These are phyloP conservation scores for Nothobranchius kuhntae DNA, from an alignment of 2,113 vertebrate species.

Conservation along the genomic window DNA sequence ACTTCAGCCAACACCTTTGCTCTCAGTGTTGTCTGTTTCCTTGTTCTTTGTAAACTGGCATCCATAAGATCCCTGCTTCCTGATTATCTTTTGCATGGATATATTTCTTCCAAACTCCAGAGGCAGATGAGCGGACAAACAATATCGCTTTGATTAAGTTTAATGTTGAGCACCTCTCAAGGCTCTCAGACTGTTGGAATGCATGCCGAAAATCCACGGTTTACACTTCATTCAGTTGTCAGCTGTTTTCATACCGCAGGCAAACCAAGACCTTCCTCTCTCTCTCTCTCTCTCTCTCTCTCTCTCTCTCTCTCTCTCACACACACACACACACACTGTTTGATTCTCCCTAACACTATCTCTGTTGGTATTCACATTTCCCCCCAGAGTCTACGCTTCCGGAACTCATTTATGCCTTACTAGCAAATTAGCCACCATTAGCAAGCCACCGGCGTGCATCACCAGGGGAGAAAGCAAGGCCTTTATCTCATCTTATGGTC, in stretches of 20 bases:
- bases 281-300: no score
- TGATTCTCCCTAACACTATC: slow-evolving; percentile 18
- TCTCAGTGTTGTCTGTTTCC: not conserved
- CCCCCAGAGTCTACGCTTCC: slow-evolving; percentile 56
- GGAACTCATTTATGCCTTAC: slow-evolving; percentile 75
- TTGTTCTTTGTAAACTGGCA: not conserved
- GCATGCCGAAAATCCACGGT: slow-evolving; percentile 8
- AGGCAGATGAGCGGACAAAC: slow-evolving; percentile 15
- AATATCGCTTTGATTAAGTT: slow-evolving; percentile 22
- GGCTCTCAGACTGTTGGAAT: slow-evolving; percentile 9
- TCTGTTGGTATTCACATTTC: slow-evolving; percentile 59
- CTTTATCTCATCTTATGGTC: slow-evolving; percentile 55
- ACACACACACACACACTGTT: slow-evolving; percentile 13
- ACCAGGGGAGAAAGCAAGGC: slow-evolving; percentile 57
- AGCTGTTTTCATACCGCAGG: slow-evolving; percentile 11
- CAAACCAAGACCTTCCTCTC: slow-evolving; percentile 3
- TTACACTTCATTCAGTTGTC: slow-evolving; percentile 3
- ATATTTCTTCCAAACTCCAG: slow-evolving; percentile 12
- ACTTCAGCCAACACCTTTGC: not conserved
- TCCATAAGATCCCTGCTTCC: slow-evolving; percentile 45
- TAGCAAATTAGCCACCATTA: slow-evolving; percentile 77
- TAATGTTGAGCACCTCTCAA: slow-evolving; percentile 11
- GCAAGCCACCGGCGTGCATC: slow-evolving; percentile 55
- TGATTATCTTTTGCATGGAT: slow-evolving; percentile 45
- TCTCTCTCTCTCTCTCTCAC: no score